Percentiles rank a stretch among this genome's conserved stretches.
Evolutionary conservation across 1,140 invertebrate genomes (phyloP).

Genomic region (Cyclargus thomasi): DNA sequence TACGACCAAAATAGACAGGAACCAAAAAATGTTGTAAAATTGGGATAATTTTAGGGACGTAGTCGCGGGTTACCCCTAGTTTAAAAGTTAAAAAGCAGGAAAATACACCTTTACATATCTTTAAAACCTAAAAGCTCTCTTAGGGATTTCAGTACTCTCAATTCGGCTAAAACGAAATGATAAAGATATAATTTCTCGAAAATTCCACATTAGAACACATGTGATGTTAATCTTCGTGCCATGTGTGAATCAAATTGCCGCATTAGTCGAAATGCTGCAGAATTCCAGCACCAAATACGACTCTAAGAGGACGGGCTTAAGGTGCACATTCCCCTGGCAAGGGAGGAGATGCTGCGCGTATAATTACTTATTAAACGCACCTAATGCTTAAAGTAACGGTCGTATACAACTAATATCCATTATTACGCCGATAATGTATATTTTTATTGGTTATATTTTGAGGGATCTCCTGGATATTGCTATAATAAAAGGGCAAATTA

Average conservation of each 20-base stretch:
- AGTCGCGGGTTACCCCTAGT: no score
- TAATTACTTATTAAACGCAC: constrained; percentile 48
- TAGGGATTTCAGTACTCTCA: not conserved
- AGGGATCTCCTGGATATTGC: not conserved
- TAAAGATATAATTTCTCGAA: not conserved
- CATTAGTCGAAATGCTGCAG: constrained; percentile 27
- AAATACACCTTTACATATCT: no score
- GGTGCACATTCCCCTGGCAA: constrained; percentile 18
- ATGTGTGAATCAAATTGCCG: constrained; percentile 48
- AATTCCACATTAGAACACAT: constrained; percentile 29
- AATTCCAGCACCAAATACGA: constrained; percentile 20
- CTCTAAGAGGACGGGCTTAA: constrained; percentile 24
- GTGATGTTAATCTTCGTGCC: constrained; percentile 39
- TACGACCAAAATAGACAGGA: no score
- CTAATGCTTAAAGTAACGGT: constrained; percentile 26
- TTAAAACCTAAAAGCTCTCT: no score
- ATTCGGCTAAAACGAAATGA: not conserved
- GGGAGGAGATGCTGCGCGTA: constrained; percentile 19
- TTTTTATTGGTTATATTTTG: not conserved
- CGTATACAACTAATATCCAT: constrained; percentile 9
- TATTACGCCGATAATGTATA: constrained; percentile 10
- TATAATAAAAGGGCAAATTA: no score
- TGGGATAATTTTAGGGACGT: no score
- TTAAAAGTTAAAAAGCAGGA: no score
- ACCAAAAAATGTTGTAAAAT: no score